These are phyloP conservation scores for Drosophila gunungcola DNA, from an alignment of 1,140 invertebrate genomes.

Conservation along the genomic window DNA sequence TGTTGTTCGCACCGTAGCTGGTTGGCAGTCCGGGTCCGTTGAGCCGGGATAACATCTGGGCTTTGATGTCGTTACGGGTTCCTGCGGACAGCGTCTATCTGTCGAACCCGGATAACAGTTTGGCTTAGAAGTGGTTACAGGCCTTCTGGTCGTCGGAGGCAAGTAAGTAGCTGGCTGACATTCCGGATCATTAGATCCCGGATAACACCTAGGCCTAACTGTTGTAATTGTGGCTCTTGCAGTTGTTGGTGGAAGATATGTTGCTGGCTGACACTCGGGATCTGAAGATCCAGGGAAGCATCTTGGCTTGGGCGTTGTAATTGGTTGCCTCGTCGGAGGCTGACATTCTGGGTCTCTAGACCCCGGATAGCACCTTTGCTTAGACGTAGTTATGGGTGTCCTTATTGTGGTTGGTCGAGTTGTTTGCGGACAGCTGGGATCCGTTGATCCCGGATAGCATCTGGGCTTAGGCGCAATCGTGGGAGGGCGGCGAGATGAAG, in stretches of 20 bases:
- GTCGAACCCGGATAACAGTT: conserved; percentile 51
- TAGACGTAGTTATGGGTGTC: conserved; percentile 73
- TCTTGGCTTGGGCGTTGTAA: conserved; percentile 44
- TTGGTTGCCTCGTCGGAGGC: conserved; percentile 10
- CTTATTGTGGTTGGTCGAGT: conserved; percentile 27
- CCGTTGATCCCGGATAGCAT: conserved; percentile 71
- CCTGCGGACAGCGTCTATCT: conserved; percentile 33
- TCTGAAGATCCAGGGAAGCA: conserved; percentile 85
- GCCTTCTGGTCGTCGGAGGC: background rate
- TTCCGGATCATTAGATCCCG: conserved; percentile 70
- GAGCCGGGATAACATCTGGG: conserved; percentile 56
- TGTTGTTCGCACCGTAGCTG: conserved; percentile 23
- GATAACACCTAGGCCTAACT: conserved; percentile 52
- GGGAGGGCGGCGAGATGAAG: conserved; percentile 36
- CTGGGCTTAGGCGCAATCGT: conserved; percentile 21
- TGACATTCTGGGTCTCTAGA: conserved; percentile 30
- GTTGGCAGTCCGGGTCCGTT: conserved; percentile 77
- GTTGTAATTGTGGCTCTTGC: conserved; percentile 44
- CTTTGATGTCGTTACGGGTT: conserved; percentile 77
- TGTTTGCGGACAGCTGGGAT: conserved; percentile 58
- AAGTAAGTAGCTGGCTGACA: conserved; percentile 19
- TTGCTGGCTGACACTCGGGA: conserved; percentile 73
- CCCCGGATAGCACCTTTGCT: conserved; percentile 50
- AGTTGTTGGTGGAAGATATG: conserved; percentile 21
- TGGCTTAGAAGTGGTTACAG: conserved; percentile 45